Base-by-base conservation (phyloP, 2,797 vertebrate species). In the Oryzias sinensis region DNA sequence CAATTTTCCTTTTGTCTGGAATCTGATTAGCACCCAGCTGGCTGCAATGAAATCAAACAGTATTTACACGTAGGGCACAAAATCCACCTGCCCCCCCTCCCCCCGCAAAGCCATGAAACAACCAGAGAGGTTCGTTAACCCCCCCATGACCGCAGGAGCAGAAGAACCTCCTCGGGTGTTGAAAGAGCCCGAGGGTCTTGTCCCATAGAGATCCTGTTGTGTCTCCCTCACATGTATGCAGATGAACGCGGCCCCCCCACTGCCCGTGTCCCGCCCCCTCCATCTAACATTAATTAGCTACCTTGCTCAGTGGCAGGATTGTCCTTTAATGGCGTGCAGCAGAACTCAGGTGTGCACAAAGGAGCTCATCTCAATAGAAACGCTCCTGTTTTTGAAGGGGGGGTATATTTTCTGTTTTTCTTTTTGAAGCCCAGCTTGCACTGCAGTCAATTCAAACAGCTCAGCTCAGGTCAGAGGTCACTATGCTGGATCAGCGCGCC, bases 231-330 rank as follows among this genome's bases (percentile, higher is more conserved):
- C 81, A 80, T 80, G 69, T 84, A 91, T 91, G 88, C 47, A 85
- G 88, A 91, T 90, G 66, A 90, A 76, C 61, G 25, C 55, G 62
- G 43, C 79, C 74, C 72, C 64, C 58, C 55, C 3, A 22, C 20
- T 22, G 70, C 66, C 49, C 49, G 55, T 59, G 47, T 49, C 63
- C 50, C 2, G n/a, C 68, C 61, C 54, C 43, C 58, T 56, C 70
- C 64, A 66, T 70, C 84, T 90, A 89, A 92, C 91, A 88, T 90
- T 93, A 93, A 93, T 93, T 93, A 93, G 88, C 89, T 93, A 90
- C 90, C 89, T 90, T 90, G 86, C 81, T 91, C 89, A 89, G 81
- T 91, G 90, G 91, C 92, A 91, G 81, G 88, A 90, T 90, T 45
- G 5, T 46, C 16, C 20, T 89, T 87, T 92, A 90, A 93, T 90